phyloP scores from a whole-genome alignment of 2,888 invertebrate genomes.

The Zhengitettix transpicula region DNA sequence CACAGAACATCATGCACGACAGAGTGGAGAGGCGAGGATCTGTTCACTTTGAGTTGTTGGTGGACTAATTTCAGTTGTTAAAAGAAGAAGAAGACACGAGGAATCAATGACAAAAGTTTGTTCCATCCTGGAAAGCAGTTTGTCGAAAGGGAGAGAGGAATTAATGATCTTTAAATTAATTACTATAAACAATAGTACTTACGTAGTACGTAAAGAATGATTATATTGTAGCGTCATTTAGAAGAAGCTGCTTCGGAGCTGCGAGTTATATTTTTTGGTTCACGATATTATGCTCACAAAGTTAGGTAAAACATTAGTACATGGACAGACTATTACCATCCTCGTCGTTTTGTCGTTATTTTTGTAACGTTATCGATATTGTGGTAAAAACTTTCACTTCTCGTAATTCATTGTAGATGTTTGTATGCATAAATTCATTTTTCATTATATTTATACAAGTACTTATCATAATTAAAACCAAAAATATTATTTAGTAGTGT shows the following conservation, averaged over 20 bases:
- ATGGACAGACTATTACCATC: too few relatives aligned
- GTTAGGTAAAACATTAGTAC: too few relatives aligned
- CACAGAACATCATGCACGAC: conserved; percentile 74
- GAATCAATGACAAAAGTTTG: background rate
- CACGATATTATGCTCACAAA: background rate
- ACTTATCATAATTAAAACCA: too few relatives aligned
- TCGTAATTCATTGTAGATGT: too few relatives aligned
- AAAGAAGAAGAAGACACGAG: background rate
- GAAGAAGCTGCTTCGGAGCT: background rate
- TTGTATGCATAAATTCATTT: too few relatives aligned
- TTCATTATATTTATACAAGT: too few relatives aligned
- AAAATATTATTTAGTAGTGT: too few relatives aligned
- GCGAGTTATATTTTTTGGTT: background rate
- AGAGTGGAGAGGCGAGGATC: conserved; percentile 78
- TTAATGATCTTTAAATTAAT: background rate
- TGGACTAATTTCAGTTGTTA: conserved; percentile 45
- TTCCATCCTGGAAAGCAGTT: background rate
- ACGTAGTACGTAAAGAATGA: background rate
- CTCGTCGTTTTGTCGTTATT: too few relatives aligned
- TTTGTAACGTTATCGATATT: too few relatives aligned
- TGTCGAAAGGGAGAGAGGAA: background rate
- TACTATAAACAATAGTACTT: background rate
- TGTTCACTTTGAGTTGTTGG: conserved; percentile 88
- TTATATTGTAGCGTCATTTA: background rate
- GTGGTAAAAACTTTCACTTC: too few relatives aligned